phyloP scores from a whole-genome alignment of 2,797 vertebrate species.

The Falco columbarius region DNA sequence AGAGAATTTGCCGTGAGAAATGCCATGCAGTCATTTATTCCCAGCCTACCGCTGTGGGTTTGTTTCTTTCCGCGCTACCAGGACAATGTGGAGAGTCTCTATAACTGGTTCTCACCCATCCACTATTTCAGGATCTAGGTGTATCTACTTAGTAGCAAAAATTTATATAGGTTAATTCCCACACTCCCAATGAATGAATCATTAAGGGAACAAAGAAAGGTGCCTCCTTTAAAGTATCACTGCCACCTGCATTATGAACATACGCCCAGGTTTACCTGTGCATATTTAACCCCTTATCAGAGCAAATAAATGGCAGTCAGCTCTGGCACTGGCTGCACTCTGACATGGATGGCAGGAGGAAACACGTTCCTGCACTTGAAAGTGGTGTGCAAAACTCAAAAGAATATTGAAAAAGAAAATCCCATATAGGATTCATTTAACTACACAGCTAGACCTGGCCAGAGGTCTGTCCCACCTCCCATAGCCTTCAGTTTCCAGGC shows the following conservation, averaged over 20 bases:
- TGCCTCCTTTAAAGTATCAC: conserved; percentile 40
- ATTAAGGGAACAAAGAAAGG: conserved; percentile 50
- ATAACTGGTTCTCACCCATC: conserved; percentile 52
- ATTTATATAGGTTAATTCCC: conserved; percentile 66
- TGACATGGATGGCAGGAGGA: neutral
- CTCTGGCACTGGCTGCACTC: neutral
- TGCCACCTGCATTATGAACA: conserved; percentile 11
- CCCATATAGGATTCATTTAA: neutral
- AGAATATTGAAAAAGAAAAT: neutral
- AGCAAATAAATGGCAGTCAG: conserved; percentile 12
- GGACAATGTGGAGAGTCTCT: neutral
- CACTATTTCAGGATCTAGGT: conserved; percentile 69
- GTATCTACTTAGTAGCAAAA: conserved; percentile 59
- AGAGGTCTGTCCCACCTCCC: neutral
- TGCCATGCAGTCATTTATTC: neutral
- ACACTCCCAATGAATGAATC: conserved; percentile 59
- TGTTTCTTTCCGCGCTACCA: neutral
- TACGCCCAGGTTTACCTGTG: conserved; percentile 20
- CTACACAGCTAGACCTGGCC: neutral
- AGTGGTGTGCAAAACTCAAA: neutral
- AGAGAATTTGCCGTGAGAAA: neutral
- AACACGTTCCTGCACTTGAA: neutral
- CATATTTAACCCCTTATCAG: conserved; percentile 45
- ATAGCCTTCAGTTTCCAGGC: neutral
- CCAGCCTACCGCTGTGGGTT: neutral